Percentiles rank a stretch among this genome's conserved stretches.
These are phyloP conservation scores for Halyomorpha halys DNA, from an alignment of 1,140 invertebrate genomes.

Conservation along the genomic window DNA sequence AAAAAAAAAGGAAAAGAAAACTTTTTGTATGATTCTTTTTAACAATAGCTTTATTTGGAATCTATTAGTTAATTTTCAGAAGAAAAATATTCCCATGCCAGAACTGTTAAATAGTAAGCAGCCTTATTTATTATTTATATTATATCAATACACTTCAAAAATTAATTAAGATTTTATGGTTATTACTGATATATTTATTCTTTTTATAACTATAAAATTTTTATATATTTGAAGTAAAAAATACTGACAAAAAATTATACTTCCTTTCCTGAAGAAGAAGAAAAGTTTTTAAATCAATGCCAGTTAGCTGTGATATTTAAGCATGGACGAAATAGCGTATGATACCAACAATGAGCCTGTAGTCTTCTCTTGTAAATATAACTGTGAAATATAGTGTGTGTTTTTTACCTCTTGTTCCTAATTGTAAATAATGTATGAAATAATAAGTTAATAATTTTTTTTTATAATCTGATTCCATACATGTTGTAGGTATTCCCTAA, in stretches of 20 bases:
- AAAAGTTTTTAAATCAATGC: slow-evolving; percentile 7
- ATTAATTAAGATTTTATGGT: background rate
- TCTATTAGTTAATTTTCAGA: too few relatives aligned
- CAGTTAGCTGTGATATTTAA: slow-evolving; percentile 25
- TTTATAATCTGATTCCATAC: too few relatives aligned
- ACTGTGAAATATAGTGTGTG: slow-evolving; percentile 1
- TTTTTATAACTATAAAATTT: background rate
- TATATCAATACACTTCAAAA: too few relatives aligned
- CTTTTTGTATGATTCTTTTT: too few relatives aligned
- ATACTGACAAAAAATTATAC: background rate
- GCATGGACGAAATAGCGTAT: slow-evolving; percentile 20
- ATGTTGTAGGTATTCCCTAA: too few relatives aligned
- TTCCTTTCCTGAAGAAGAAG: background rate
- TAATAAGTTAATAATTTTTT: too few relatives aligned
- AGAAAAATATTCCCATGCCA: too few relatives aligned
- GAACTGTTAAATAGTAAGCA: too few relatives aligned
- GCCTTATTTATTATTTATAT: too few relatives aligned
- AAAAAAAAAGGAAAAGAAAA: too few relatives aligned
- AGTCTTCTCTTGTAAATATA: slow-evolving; percentile 18
- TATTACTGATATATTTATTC: background rate
- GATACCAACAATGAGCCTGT: background rate
- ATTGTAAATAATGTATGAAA: slow-evolving; percentile 16
- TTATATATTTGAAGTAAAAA: background rate
- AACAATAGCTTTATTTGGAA: too few relatives aligned
- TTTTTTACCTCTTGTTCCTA: slow-evolving; percentile 17